These are phyloP conservation scores for Erebia epiphron DNA, from an alignment of 2,888 invertebrate genomes.

Conservation along the genomic window DNA sequence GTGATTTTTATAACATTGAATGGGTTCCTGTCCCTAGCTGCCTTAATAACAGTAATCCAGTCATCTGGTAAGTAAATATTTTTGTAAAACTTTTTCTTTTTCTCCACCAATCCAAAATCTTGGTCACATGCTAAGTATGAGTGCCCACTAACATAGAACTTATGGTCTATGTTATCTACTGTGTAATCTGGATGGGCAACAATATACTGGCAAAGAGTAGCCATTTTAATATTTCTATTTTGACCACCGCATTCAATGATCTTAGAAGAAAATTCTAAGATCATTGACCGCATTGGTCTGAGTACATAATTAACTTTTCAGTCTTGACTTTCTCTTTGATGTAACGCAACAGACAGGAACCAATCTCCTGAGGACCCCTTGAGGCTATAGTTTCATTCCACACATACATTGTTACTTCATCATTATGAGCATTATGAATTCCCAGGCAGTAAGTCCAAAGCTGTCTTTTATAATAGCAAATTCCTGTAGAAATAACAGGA, in stretches of 20 bases:
- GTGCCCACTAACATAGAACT: not conserved
- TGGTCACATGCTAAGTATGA: not conserved
- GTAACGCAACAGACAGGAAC: not conserved
- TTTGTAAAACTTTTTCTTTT: not conserved
- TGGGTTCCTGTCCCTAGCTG: slow-evolving; percentile 14
- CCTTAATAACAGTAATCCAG: slow-evolving; percentile 10
- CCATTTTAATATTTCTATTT: slow-evolving; percentile 48
- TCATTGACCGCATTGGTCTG: slow-evolving; percentile 44
- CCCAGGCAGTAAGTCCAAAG: slow-evolving; percentile 28
- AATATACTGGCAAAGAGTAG: slow-evolving; percentile 40
- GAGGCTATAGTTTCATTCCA: slow-evolving; percentile 46
- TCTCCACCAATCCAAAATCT: not conserved
- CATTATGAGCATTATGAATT: slow-evolving; percentile 32
- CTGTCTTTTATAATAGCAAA: slow-evolving; percentile 45
- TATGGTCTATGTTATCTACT: slow-evolving; percentile 1
- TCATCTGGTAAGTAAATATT: slow-evolving; percentile 1
- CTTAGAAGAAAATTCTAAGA: no score
- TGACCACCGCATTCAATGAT: no score
- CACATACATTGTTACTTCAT: slow-evolving; percentile 33
- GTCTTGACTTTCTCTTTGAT: slow-evolving; percentile 30
- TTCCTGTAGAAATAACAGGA: slow-evolving; percentile 40
- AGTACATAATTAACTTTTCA: slow-evolving; percentile 43
- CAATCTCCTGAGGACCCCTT: not conserved
- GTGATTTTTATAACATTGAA: slow-evolving; percentile 17
- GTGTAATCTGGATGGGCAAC: slow-evolving; percentile 6